These are phyloP conservation scores for Venturia canescens DNA, from an alignment of 1,140 invertebrate genomes.

Conservation along the genomic window DNA sequence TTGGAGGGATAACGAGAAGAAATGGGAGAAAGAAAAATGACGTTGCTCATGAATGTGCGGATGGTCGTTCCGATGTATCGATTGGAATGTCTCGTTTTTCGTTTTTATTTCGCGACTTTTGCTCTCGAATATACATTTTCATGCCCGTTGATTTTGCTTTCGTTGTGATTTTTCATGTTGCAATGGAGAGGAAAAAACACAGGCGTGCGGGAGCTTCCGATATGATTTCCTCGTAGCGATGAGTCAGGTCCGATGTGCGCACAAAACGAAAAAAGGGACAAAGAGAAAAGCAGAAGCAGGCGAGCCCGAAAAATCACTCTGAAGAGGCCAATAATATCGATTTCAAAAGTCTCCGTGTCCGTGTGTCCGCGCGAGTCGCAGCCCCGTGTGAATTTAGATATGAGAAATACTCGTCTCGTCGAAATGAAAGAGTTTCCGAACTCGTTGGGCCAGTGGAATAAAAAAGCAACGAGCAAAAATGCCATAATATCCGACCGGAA, in stretches of 20 bases:
- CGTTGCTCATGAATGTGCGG: no score
- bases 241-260: not conserved
- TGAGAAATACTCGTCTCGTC: not conserved
- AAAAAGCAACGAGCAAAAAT: not conserved
- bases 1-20: not conserved
- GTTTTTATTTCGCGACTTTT: no score
- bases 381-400: not conserved
- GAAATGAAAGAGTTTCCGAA: not conserved
- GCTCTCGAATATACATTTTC: no score
- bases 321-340: conserved; percentile 11
- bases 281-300: not conserved
- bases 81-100: no score
- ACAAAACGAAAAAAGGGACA: not conserved
- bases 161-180: no score
- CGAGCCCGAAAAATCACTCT: not conserved
- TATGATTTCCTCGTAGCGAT: no score
- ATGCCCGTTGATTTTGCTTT: no score
- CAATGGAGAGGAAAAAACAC: no score
- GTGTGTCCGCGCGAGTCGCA: not conserved
- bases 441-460: not conserved
- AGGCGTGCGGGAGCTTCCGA: no score
- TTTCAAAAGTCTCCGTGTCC: not conserved
- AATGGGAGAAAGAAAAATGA: not conserved
- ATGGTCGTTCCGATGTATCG: no score
- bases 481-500: not conserved